These are phyloP conservation scores for Dascyllus trimaculatus DNA, from an alignment of 2,113 vertebrate species.

Conservation along the genomic window DNA sequence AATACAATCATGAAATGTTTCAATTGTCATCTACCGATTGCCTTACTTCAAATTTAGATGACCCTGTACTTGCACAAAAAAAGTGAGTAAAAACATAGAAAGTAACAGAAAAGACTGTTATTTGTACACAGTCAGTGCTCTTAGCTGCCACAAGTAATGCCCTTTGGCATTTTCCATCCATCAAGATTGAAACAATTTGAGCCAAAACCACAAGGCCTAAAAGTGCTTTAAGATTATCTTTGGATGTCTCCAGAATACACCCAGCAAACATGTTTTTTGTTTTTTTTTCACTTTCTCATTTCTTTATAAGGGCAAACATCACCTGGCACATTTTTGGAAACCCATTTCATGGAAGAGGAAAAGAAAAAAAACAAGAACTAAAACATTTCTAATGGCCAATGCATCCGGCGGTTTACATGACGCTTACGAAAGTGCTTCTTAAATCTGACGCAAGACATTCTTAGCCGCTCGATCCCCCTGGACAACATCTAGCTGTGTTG, in stretches of 20 bases:
- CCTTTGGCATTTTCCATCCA: slow-evolving; percentile 76
- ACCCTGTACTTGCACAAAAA: slow-evolving; percentile 67
- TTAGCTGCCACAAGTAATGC: slow-evolving; percentile 84
- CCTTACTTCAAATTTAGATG: slow-evolving; percentile 67
- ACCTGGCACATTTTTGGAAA: slow-evolving; percentile 76
- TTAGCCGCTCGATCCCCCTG: slow-evolving; percentile 61
- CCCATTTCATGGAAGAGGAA: slow-evolving; percentile 76
- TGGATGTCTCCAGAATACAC: slow-evolving; percentile 85
- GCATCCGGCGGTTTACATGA: slow-evolving; percentile 77
- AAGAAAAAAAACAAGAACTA: slow-evolving; percentile 42
- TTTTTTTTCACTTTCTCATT: slow-evolving; percentile 47
- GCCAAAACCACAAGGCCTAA: slow-evolving; percentile 81
- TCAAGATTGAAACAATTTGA: slow-evolving; percentile 77
- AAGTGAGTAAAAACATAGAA: slow-evolving; percentile 56
- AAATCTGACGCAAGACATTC: slow-evolving; percentile 80
- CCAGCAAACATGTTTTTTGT: slow-evolving; percentile 62
- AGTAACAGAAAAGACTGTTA: slow-evolving; percentile 61
- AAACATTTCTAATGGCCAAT: slow-evolving; percentile 69
- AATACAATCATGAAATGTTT: slow-evolving; percentile 69
- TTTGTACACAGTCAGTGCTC: slow-evolving; percentile 73
- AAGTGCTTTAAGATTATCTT: slow-evolving; percentile 88
- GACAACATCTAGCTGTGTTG: slow-evolving; percentile 63
- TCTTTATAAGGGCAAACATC: slow-evolving; percentile 78
- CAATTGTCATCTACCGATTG: slow-evolving; percentile 80
- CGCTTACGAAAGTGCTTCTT: slow-evolving; percentile 82